phyloP scores from a whole-genome alignment of 2,797 vertebrate genomes.

The Pyrocephalus nanus region DNA sequence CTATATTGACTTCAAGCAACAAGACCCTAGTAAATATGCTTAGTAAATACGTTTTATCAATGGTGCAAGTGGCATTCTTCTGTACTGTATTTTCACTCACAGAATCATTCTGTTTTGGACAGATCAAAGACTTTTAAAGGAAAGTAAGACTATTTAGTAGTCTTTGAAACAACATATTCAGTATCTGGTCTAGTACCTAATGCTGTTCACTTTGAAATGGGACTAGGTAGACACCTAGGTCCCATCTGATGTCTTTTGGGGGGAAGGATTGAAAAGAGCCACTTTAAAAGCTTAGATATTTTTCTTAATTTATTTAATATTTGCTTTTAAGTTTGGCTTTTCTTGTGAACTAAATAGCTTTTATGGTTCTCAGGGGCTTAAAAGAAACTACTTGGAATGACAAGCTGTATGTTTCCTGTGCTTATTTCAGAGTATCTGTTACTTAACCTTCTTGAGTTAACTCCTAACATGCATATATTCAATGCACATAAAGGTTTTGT shows the following conservation, averaged over 20 bases:
- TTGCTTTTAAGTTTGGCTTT: slow-evolving; percentile 29
- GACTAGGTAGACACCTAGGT: not conserved
- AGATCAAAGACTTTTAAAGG: not conserved
- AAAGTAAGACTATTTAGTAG: not conserved
- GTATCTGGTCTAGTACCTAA: not conserved
- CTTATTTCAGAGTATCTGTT: slow-evolving; percentile 34
- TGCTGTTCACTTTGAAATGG: not conserved
- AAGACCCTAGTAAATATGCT: slow-evolving; percentile 81
- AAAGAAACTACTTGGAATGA: slow-evolving; percentile 14
- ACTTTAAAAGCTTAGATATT: not conserved
- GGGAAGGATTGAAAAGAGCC: not conserved
- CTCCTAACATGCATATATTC: slow-evolving; percentile 6
- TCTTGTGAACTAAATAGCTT: not conserved
- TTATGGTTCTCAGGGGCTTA: not conserved
- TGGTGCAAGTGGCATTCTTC: slow-evolving; percentile 54
- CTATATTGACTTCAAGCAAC: slow-evolving; percentile 83
- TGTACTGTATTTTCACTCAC: slow-evolving; percentile 40
- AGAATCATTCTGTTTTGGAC: not conserved
- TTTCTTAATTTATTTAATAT: not conserved
- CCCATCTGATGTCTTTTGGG: not conserved
- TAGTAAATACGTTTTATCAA: slow-evolving; percentile 72
- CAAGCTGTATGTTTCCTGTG: slow-evolving; percentile 2
- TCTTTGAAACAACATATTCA: not conserved
- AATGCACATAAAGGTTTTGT: slow-evolving; percentile 1
- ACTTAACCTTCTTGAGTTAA: not conserved